These are phyloP conservation scores for Accipiter virgatus DNA, from an alignment of 2,113 vertebrate genomes.

Conservation along the genomic window DNA sequence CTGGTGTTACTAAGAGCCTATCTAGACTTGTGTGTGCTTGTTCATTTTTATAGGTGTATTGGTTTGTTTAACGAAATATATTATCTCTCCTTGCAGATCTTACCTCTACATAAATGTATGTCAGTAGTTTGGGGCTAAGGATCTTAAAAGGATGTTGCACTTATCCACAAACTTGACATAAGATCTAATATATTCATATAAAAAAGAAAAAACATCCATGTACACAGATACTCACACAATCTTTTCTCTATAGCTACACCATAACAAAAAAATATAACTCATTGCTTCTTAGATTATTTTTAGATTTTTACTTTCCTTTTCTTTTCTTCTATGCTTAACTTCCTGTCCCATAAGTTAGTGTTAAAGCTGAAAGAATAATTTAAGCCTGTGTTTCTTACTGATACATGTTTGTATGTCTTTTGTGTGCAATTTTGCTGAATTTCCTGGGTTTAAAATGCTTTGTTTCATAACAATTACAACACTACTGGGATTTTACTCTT, in stretches of 20 bases:
- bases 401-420: background rate
- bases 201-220: background rate
- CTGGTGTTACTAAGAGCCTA: background rate
- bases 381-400: background rate
- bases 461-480: background rate
- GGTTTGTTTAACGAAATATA: background rate
- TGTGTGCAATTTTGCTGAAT: background rate
- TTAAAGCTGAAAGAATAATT: background rate
- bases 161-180: background rate
- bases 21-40: background rate
- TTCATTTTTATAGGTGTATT: background rate
- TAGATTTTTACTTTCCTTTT: background rate
- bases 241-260: background rate
- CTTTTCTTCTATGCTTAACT: background rate
- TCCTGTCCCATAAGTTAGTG: background rate
- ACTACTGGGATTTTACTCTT: background rate
- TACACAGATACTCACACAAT: background rate
- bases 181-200: background rate
- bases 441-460: background rate
- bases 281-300: background rate
- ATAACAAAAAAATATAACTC: background rate
- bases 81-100: background rate
- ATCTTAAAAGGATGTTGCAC: background rate
- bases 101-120: background rate
- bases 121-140: background rate